Conservation (phyloP, 53 echinoderm and acorn worm species). For the Hippasteria phrygiana region DNA sequence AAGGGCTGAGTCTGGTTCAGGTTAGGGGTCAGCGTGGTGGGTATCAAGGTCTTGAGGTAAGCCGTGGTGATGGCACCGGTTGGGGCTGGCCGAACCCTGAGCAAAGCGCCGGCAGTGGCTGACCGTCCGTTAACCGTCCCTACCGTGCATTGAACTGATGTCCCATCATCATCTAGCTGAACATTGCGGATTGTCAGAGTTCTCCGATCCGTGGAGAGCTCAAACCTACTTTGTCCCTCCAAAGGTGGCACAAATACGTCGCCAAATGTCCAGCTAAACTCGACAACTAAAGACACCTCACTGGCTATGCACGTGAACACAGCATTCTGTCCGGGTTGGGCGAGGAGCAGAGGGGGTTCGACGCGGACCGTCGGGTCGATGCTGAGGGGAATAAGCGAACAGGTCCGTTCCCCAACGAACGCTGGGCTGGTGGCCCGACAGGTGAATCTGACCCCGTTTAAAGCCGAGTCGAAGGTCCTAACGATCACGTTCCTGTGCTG, state of each 20-base stretch:
- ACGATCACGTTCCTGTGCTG: slow-evolving; percentile 35
- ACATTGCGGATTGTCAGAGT: slow-evolving; percentile 67
- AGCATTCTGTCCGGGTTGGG: slow-evolving; percentile 48
- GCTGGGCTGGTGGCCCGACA: slow-evolving; percentile 64
- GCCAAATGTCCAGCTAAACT: slow-evolving; percentile 65
- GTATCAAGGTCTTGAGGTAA: not conserved
- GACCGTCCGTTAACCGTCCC: slow-evolving; percentile 54
- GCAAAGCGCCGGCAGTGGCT: slow-evolving; percentile 58
- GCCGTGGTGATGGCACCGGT: not conserved
- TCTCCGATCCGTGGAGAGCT: slow-evolving; percentile 49
- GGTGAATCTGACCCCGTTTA: slow-evolving; percentile 71
- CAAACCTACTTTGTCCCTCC: slow-evolving; percentile 43
- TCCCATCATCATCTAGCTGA: slow-evolving; percentile 53
- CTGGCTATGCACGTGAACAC: slow-evolving; percentile 63
- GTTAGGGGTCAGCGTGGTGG: slow-evolving; percentile 11
- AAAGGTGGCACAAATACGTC: slow-evolving; percentile 30
- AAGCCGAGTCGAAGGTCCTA: slow-evolving; percentile 41
- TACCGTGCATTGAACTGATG: slow-evolving; percentile 68
- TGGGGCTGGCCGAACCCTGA: slow-evolving; percentile 36
- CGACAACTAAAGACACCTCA: slow-evolving; percentile 59
- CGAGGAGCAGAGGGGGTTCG: slow-evolving; percentile 55
- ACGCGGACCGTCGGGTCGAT: slow-evolving; percentile 72
- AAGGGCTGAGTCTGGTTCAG: slow-evolving; percentile 2
- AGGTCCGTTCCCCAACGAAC: slow-evolving; percentile 51
- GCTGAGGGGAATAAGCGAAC: slow-evolving; percentile 58